Conservation (phyloP, 1,140 invertebrate species). For the Lamellibrachia luymesi region DNA sequence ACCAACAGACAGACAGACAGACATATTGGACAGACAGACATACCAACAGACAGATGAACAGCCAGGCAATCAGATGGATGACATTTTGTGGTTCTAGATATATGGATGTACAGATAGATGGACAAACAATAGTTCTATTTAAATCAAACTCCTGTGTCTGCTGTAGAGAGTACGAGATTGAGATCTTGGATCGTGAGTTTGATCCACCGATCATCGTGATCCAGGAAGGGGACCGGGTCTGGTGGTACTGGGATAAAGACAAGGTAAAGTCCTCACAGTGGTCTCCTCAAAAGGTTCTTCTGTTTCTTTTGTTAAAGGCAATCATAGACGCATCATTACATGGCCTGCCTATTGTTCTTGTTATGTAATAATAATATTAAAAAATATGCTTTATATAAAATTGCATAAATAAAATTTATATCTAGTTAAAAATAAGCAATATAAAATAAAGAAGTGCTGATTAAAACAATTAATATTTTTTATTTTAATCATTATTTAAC, state of each 20-base stretch:
- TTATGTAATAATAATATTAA: not conserved
- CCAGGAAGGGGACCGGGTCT: constrained; percentile 55
- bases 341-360: not conserved
- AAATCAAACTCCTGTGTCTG: not conserved
- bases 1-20: no score
- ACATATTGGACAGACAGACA: no score
- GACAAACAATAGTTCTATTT: not conserved
- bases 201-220: constrained; percentile 53
- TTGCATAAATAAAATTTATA: not conserved
- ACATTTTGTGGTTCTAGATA: not conserved
- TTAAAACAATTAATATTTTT: no score
- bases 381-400: not conserved
- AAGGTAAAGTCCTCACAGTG: constrained; percentile 37
- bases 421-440: not conserved
- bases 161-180: constrained; percentile 49
- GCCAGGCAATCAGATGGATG: not conserved
- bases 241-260: constrained; percentile 54
- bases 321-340: not conserved
- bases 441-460: not conserved
- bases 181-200: constrained; percentile 51
- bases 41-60: no score
- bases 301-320: not conserved
- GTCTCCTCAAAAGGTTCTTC: not conserved
- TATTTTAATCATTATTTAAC: not conserved
- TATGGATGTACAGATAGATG: not conserved